Evolutionary conservation across 37 sponge, comb jelly and placozoan species (phyloP), one percentile per base, ranked within the genome.

Genomic region (Hormiphora californensis): DNA sequence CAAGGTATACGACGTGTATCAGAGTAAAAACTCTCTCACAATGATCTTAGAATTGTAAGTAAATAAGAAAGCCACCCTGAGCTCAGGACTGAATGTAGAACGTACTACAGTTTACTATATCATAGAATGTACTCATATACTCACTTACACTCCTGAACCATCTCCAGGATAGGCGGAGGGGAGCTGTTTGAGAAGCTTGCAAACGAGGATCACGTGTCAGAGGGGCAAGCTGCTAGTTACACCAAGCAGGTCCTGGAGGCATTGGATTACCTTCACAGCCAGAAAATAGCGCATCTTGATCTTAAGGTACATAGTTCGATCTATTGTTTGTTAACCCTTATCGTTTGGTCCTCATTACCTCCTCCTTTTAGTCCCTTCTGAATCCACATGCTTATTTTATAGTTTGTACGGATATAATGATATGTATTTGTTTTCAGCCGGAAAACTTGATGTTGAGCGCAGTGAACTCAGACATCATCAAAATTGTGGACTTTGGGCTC

Each of bases 1-100:
- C 28, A 73, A 73, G 44, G 40, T 43, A n/a, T 73, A 73, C 81
- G 81, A 73, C 35, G 81, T 73, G 4, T 73, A 43, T 33, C 81
- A 73, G 81, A 33, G 81, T 28, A 73, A 73, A 40, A 33, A 27
- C 5, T 73, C 81, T 19, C 81, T 73, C 44, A 73, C 81, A 4
- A 73, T 73, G 32, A 73, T 73, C 81, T 30, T 73, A 21, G 81
- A 73, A n/a, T 33, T 73, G 81, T 73, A 33, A 73, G 81, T 73
- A 21, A 36, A 35, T 33, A 35, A 7, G 7, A 8, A 32, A 19
- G 7, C 9, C 36, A 7, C 35, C 37, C 35, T 65, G n/a, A n/a
- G n/a, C n/a, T n/a, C n/a, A n/a, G n/a, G n/a, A n/a, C n/a, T n/a
- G n/a, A n/a, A n/a, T n/a, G n/a, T n/a, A n/a, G n/a, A n/a, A n/a